Evolutionary conservation across 2,888 invertebrate species (phyloP), one percentile per base, ranked within the genome.

Genomic region (Athalia cordata): DNA sequence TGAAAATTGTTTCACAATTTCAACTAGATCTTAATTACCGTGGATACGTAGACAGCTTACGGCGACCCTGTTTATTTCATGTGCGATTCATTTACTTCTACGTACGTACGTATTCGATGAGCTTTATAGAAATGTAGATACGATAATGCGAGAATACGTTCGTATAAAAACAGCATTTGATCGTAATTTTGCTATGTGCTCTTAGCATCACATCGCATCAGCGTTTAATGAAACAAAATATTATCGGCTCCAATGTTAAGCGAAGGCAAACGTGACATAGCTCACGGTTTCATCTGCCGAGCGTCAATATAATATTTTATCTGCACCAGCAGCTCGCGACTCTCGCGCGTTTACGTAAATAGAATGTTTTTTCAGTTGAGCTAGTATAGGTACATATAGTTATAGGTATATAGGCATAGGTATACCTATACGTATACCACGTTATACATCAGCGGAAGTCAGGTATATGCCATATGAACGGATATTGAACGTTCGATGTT

Each of bases 211-310:
- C n/a, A 55, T 55, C 6, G 55, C 11, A 11, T 55, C 11, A 55
- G 55, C 55, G 4, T 5, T 9, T 47, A 72, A 72, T 47, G 13
- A n/a, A 72, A 59, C 59, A 45, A 72, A 59, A 72, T 59, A 59
- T 13, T 72, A 72, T 72, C 57, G 29, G 57, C 45, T 59, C 5
- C 9, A 4, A 47, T 49, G 11, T 64, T 9, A 47, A 45, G 45
- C 72, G 45, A n/a, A 13, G 75, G 62, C 75, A 75, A 75, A 75
- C 75, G 75, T 75, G 75, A 75, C 52, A 64, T 50, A 43, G 49
- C 62, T 75, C 75, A 75, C 62, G 75, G 11, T 75, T 75, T 64
- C 15, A 8, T 15, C 13, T 15, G 29, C 29, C 29, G 29, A 29
- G 29, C 29, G 29, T 29, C 29, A 29, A 29, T 29, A n/a, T 55